Base-by-base conservation (phyloP, 2,797 vertebrate species). In the Pipistrellus pygmaeus region DNA sequence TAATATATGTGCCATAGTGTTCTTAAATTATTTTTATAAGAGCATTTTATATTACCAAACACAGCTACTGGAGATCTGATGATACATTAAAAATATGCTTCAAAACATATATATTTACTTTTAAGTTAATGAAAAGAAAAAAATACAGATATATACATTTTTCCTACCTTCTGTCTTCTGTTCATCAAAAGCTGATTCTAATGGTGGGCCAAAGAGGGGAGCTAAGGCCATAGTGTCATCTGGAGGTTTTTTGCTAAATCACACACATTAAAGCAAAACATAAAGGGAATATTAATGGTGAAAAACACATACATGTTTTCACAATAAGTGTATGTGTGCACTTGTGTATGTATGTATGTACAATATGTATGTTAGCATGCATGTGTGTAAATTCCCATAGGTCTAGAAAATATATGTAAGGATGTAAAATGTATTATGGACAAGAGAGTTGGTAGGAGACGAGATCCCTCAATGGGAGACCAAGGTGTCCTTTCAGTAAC, bases 171-270 rank as follows among this genome's bases (percentile, higher is more conserved):
- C 99, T 60, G 99, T 98, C 98, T 99, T 99, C 95, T 99, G 98
- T 95, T 99, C 99, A 97, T 99, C 98, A 1, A 99, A 99, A 72
- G 99, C 98, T 1, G 98, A 98, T 97, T 99, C 99, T 97, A 99
- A 97, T 0, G 99, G 99, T 96, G 98, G 98, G 46, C 99, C 99
- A 0, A 99, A 99, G 96, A 99, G 99, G 0, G 98, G 98, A 2
- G 98, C 98, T 57, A 98, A 97, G 0, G 98, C 97, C 0, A 98
- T 97, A 0, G 98, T 85, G 17, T 99, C 99, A 75, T 99, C 99
- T 4, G 97, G 96, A 9, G 97, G 77, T 78, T 98, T 99, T 97
- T 98, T 99, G 97, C 99, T 99, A 98, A 66, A 96, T 85, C 53
- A 91, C 30, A 81, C 41, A 90, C 41, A 85, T 91, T 62, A 85